Evolutionary conservation across 2,113 vertebrate genomes (phyloP).

Genomic region (Entosphenus tridentatus): DNA sequence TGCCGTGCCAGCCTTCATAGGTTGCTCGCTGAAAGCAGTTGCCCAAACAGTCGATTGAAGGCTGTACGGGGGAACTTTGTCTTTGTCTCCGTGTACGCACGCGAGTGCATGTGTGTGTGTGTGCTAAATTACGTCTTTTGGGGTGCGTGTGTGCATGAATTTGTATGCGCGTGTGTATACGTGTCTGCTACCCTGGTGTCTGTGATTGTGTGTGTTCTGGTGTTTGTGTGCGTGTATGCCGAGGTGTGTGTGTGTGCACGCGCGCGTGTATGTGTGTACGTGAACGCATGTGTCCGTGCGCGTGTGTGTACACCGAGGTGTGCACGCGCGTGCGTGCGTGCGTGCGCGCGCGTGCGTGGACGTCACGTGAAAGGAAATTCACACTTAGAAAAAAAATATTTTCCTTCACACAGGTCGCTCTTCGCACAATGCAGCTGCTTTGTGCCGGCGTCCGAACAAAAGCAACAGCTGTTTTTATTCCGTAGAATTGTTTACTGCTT

Average conservation of each 20-base stretch:
- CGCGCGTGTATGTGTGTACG: neutral
- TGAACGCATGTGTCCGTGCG: neutral
- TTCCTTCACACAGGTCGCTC: too few relatives aligned
- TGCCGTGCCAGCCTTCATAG: too few relatives aligned
- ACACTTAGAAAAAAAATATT: too few relatives aligned
- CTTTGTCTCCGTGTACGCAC: neutral
- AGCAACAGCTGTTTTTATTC: too few relatives aligned
- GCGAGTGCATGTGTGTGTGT: neutral
- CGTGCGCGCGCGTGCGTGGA: too few relatives aligned
- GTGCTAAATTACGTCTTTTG: neutral
- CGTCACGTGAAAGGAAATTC: too few relatives aligned
- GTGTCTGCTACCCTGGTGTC: neutral
- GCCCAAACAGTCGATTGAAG: too few relatives aligned
- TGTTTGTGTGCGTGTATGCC: neutral
- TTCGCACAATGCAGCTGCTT: too few relatives aligned
- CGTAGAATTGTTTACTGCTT: too few relatives aligned
- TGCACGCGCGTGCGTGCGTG: too few relatives aligned
- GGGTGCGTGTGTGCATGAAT: neutral
- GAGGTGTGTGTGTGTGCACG: constrained; percentile 1
- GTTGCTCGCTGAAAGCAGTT: too few relatives aligned
- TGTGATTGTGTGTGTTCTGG: neutral
- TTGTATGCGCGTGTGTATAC: neutral
- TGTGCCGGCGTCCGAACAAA: too few relatives aligned
- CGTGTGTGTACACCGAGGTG: neutral
- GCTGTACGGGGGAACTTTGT: neutral